Base-by-base conservation (phyloP, 2,113 vertebrate species). In the Prolemur simus region DNA sequence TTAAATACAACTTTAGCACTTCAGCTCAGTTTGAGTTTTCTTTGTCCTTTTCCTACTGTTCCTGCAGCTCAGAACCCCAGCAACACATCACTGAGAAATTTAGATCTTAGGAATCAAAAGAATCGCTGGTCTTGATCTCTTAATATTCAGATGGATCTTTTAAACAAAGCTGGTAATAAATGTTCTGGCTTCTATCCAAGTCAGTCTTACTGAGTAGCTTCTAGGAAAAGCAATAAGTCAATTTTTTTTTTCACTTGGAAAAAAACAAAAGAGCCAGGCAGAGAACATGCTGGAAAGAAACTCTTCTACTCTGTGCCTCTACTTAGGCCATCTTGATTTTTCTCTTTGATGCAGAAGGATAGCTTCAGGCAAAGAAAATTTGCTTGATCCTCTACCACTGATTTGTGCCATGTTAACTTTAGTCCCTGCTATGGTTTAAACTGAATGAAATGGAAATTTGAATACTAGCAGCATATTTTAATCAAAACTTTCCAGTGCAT, bases 111-210 rank as follows among this genome's bases (percentile, higher is more conserved):
- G 7, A 47, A 39, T 80, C 18, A 93, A 93, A 81, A 49, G 68
- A 77, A 81, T 71, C 13, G 0, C 12, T 87, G 69, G 39, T 88
- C 56, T 34, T 81, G 25, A 9, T n/a, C 56, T 54, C 3, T 78
- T 94, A 91, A 87, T 80, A 68, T 37, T 95, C 39, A 82, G 49
- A 58, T 95, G 94, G 73, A n/a, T 54, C 85, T 94, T 81, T 94
- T 78, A 78, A 39, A 23, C 78, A 69, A 14, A 74, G 56, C 92
- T 87, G 47, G 18, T 60, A 89, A 4, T 8, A 34, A 82, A 60
- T 8, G 0, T 39, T 89, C 76, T 73, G 54, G 58, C 85, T 95
- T 96, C 84, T 88, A 21, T 27, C 81, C 68, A 60, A 42, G 84
- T 39, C 78, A 63, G 10, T 29, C 34, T 34, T 66, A 37, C 86